Evolutionary conservation across 2,888 invertebrate species (phyloP).

Genomic region (Mimumesa dahlbomi): DNA sequence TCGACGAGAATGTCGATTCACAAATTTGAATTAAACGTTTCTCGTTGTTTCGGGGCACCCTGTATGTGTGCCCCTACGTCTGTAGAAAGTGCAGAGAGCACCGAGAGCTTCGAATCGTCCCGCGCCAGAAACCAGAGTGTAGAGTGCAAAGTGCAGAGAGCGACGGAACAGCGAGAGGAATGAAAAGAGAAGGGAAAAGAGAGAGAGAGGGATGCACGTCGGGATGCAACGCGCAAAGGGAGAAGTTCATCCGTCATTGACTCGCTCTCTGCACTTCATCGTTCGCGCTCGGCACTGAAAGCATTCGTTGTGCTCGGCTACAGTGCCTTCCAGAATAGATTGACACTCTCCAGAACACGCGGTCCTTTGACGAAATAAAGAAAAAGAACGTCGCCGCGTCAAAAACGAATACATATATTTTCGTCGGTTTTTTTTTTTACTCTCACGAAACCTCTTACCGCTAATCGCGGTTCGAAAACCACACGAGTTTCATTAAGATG

Average conservation of each 20-base stretch:
- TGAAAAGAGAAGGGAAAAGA: neutral
- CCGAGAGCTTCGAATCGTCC: constrained; percentile 16
- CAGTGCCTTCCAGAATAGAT: constrained; percentile 42
- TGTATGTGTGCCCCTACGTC: neutral
- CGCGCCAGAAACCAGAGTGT: constrained; percentile 23
- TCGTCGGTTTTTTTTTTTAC: constrained; percentile 4
- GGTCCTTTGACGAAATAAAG: neutral
- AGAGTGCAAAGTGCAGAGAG: constrained; percentile 32
- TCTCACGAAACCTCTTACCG: too few relatives aligned
- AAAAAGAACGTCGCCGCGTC: too few relatives aligned
- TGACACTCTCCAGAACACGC: constrained; percentile 43
- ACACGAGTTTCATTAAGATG: too few relatives aligned
- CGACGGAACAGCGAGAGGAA: neutral
- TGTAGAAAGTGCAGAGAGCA: constrained; percentile 16
- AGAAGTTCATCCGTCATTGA: constrained; percentile 53
- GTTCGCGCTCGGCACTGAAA: constrained; percentile 39
- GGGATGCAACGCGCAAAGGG: constrained; percentile 19
- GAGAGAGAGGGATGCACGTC: neutral
- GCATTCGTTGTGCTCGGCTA: constrained; percentile 48
- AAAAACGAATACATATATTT: too few relatives aligned
- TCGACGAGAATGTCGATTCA: too few relatives aligned
- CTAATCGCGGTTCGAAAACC: too few relatives aligned
- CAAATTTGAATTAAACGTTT: neutral
- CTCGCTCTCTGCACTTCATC: constrained; percentile 44
- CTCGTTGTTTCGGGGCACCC: constrained; percentile 1